Conservation (phyloP, 2,113 vertebrate genomes). For the Thamnophis sirtalis region DNA sequence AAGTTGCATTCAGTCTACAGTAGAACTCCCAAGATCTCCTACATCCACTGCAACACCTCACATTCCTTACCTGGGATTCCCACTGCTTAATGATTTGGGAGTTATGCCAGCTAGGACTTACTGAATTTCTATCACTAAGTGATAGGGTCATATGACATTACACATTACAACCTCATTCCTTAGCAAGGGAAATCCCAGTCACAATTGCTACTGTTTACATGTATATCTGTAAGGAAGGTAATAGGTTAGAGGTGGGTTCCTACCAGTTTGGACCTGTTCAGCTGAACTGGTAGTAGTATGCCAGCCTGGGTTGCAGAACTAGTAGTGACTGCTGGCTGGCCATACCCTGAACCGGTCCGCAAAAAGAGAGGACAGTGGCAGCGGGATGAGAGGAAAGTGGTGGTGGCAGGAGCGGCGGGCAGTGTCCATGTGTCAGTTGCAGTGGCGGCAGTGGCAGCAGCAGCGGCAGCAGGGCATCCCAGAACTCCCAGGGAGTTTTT, state of each 20-base stretch:
- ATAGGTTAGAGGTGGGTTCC: not conserved
- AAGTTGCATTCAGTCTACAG: not conserved
- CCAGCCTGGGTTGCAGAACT: too few relatives aligned
- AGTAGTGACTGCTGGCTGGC: too few relatives aligned
- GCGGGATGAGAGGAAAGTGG: too few relatives aligned
- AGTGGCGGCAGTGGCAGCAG: too few relatives aligned
- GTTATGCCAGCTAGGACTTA: not conserved
- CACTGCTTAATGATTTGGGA: not conserved
- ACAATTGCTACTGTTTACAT: not conserved
- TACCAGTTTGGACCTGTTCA: too few relatives aligned
- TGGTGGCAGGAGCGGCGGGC: too few relatives aligned
- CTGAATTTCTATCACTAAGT: not conserved
- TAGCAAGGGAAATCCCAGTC: not conserved
- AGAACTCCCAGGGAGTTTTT: too few relatives aligned
- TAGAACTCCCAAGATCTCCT: not conserved
- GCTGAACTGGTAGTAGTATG: too few relatives aligned
- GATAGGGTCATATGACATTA: not conserved
- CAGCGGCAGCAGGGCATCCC: too few relatives aligned
- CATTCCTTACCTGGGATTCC: not conserved
- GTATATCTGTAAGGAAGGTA: not conserved
- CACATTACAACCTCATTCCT: not conserved
- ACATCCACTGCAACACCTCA: not conserved
- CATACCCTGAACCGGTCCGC: too few relatives aligned
- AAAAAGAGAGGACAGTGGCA: too few relatives aligned
- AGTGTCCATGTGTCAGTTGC: too few relatives aligned